A percentile compares a stretch with the other conserved stretches of the same genome.
These are phyloP conservation scores for Propithecus coquereli DNA, from an alignment of 2,113 vertebrate genomes.

Conservation along the genomic window DNA sequence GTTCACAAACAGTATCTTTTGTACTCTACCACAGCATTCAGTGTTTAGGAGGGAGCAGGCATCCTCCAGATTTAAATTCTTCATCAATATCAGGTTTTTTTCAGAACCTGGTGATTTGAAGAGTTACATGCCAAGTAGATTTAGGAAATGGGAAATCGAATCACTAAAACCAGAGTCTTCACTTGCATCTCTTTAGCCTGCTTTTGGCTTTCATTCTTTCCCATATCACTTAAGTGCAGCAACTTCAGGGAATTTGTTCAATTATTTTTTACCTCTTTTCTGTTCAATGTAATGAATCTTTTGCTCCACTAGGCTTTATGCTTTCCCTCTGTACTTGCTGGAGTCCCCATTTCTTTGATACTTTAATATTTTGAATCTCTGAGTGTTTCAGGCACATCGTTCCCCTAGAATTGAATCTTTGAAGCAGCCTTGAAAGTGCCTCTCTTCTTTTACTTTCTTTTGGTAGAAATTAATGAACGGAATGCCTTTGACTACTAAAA, in stretches of 20 bases:
- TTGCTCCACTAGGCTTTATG: neutral
- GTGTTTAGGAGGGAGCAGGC: neutral
- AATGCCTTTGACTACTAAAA: neutral
- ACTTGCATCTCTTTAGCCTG: neutral
- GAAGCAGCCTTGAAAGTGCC: neutral
- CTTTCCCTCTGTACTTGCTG: neutral
- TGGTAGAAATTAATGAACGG: neutral
- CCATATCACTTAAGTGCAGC: neutral
- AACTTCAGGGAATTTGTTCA: neutral
- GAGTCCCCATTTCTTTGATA: neutral
- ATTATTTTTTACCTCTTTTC: neutral
- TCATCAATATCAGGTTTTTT: neutral
- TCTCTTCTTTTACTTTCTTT: neutral
- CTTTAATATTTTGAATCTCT: neutral
- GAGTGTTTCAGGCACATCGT: neutral
- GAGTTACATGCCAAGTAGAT: neutral
- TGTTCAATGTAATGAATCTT: neutral
- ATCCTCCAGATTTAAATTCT: neutral
- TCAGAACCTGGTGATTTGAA: neutral
- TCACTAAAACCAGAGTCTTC: neutral
- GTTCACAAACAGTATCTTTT: neutral
- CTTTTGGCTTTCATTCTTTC: neutral
- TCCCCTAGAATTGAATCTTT: neutral
- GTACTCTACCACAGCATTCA: neutral
- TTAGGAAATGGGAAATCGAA: neutral